Percentiles rank a stretch among this genome's conserved stretches.
These are phyloP conservation scores for Agelas oroides DNA, from an alignment of 37 sponge, comb jelly and placozoan species.

Conservation along the genomic window DNA sequence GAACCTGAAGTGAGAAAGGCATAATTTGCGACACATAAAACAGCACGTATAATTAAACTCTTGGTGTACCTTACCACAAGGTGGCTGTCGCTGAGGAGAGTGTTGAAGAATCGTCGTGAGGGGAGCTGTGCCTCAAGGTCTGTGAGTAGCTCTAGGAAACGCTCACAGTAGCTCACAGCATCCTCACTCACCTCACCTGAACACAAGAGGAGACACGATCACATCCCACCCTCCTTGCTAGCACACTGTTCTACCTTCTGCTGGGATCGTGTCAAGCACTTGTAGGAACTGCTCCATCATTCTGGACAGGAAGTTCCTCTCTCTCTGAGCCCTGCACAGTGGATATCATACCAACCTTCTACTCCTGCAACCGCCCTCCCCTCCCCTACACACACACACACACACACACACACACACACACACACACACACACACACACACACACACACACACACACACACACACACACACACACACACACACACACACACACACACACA, in stretches of 20 bases:
- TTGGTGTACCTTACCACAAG: constrained; percentile 77
- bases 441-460: no score
- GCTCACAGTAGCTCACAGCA: constrained; percentile 87
- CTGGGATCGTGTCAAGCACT: constrained; percentile 72
- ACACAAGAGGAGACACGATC: neutral
- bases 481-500: no score
- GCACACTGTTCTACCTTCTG: no score
- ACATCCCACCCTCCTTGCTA: no score
- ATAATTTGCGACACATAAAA: neutral
- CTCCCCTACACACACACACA: no score
- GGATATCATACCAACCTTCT: neutral
- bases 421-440: neutral
- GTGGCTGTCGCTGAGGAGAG: constrained; percentile 84
- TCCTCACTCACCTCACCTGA: constrained; percentile 47
- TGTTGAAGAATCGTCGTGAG: constrained; percentile 95
- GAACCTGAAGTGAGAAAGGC: no score
- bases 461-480: no score
- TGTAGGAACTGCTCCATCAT: constrained; percentile 82
- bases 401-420: neutral
- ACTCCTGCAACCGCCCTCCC: no score
- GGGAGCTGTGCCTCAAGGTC: constrained; percentile 95
- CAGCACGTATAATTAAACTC: neutral
- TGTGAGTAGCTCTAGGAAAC: constrained; percentile 90
- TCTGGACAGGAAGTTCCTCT: constrained; percentile 70
- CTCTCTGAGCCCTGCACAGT: constrained; percentile 46